Conservation (phyloP, 2,113 vertebrate species). For the Mirounga angustirostris region DNA sequence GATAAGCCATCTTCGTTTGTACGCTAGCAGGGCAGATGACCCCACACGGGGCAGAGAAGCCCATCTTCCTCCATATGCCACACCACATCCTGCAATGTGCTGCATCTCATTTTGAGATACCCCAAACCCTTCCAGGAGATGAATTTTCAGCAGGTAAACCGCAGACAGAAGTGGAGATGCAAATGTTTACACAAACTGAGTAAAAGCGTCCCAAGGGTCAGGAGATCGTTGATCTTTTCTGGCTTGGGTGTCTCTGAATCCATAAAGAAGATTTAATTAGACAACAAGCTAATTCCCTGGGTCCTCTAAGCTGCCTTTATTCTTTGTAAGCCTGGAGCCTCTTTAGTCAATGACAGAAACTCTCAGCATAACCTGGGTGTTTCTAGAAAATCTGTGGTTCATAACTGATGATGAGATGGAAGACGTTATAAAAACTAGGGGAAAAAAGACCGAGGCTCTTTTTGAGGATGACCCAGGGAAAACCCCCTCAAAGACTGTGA, state of each 20-base stretch:
- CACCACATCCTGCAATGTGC: fast-evolving
- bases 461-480: neutral
- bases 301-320: neutral
- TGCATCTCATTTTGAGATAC: too few species aligned
- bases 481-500: neutral
- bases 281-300: neutral
- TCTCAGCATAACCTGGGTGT: neutral
- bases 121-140: neutral
- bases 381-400: neutral
- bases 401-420: neutral
- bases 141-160: neutral
- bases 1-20: too few species aligned
- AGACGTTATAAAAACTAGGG: neutral
- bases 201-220: fast-evolving
- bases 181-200: fast-evolving
- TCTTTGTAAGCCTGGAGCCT: neutral
- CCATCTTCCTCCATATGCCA: neutral
- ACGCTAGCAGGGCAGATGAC: fast-evolving
- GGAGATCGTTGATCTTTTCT: neutral
- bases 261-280: neutral
- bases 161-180: too few species aligned
- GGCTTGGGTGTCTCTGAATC: neutral
- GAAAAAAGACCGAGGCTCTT: fast-evolving
- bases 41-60: fast-evolving
- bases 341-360: too few species aligned